These are phyloP conservation scores for Ursus arctos DNA, from an alignment of 2,113 vertebrate genomes.

Conservation along the genomic window DNA sequence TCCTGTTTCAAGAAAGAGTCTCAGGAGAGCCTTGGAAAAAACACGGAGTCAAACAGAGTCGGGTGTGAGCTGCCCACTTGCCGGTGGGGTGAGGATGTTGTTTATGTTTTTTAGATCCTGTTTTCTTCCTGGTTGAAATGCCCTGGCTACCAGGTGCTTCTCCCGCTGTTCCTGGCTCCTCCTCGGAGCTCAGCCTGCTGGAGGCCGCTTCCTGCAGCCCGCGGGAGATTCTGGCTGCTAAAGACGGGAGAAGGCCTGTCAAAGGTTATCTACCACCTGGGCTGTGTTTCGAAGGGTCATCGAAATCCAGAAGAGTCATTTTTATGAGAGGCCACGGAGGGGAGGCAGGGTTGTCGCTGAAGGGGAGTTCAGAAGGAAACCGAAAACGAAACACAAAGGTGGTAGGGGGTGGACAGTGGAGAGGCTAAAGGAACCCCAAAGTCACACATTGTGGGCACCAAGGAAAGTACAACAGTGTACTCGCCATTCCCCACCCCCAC, in stretches of 20 bases:
- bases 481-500: neutral
- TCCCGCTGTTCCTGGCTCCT: slow-evolving; percentile 75
- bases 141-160: slow-evolving; percentile 88
- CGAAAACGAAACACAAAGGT: neutral
- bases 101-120: slow-evolving; percentile 90
- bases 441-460: neutral
- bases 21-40: slow-evolving; percentile 65
- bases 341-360: neutral
- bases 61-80: slow-evolving; percentile 83
- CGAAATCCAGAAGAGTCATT: neutral
- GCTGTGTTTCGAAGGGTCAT: neutral
- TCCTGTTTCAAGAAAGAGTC: slow-evolving; percentile 71
- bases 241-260: slow-evolving; percentile 23
- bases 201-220: slow-evolving; percentile 83
- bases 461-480: neutral
- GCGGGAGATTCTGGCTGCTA: slow-evolving; percentile 11
- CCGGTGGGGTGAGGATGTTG: slow-evolving; percentile 89
- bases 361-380: neutral
- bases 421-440: neutral
- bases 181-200: slow-evolving; percentile 15
- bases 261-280: slow-evolving; percentile 72
- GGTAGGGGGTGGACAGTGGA: too few relatives aligned
- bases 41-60: slow-evolving; percentile 75
- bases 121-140: slow-evolving; percentile 89
- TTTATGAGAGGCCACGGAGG: neutral